Percentiles rank a stretch among this genome's conserved stretches.
Conservation (phyloP, 2,113 vertebrate species). For the Periophthalmus modestus region DNA sequence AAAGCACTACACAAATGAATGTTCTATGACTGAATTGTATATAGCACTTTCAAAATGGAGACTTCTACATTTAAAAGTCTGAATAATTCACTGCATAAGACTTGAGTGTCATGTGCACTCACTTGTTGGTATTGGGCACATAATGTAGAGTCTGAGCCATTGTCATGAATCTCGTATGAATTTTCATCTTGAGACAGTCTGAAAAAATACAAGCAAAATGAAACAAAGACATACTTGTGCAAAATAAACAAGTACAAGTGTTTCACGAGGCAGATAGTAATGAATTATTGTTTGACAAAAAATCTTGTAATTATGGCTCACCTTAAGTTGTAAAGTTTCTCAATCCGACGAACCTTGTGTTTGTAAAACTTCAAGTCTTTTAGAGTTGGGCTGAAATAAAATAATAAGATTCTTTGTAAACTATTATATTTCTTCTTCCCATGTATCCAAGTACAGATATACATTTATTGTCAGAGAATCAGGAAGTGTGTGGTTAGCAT, state of each 20-base stretch:
- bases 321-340: conserved; percentile 66
- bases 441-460: no score
- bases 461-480: no score
- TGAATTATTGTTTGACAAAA: neutral
- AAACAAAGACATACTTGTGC: neutral
- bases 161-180: conserved; percentile 18
- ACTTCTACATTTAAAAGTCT: no score
- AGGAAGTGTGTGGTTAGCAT: no score
- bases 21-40: no score
- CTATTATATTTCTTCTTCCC: no score
- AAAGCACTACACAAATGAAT: no score
- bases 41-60: no score
- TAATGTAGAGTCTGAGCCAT: neutral
- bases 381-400: conserved; percentile 71
- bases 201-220: neutral
- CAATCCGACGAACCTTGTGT: conserved; percentile 80
- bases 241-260: no score
- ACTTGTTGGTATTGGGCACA: conserved; percentile 33
- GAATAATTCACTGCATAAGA: neutral
- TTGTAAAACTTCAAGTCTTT: conserved; percentile 84
- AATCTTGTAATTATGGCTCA: neutral
- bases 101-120: neutral
- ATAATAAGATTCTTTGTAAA: neutral
- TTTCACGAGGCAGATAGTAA: no score
- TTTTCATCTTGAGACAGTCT: conserved; percentile 33